These are phyloP conservation scores for Choloepus hoffmanni DNA, from an alignment of 2,113 vertebrate genomes.

Conservation along the genomic window DNA sequence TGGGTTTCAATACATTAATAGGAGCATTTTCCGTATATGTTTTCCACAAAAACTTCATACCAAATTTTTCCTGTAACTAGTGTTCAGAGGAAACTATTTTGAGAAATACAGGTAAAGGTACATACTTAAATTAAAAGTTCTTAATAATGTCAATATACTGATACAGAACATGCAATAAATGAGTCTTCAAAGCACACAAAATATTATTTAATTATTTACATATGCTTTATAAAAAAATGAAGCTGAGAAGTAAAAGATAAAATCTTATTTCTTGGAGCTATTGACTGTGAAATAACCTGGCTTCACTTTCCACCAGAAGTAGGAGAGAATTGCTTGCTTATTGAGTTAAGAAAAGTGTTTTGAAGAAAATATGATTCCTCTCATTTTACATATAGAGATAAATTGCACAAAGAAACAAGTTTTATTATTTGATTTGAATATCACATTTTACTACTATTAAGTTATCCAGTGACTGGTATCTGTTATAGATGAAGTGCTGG, in stretches of 20 bases:
- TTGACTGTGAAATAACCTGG: constrained; percentile 42
- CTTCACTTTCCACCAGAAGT: constrained; percentile 29
- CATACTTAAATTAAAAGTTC: constrained; percentile 24
- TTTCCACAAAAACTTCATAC: neutral
- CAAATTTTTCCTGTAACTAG: neutral
- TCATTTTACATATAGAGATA: constrained; percentile 18
- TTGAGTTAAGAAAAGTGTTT: constrained; percentile 35
- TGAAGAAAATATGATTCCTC: constrained; percentile 43
- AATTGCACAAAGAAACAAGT: constrained; percentile 12
- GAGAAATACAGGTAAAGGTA: neutral
- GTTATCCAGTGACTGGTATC: neutral
- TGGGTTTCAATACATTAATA: neutral
- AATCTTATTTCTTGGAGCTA: constrained; percentile 23
- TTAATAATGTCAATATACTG: neutral
- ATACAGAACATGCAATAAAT: neutral
- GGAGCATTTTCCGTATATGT: neutral
- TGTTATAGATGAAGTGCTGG: neutral
- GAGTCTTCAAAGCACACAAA: neutral
- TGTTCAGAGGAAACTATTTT: neutral
- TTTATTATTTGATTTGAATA: constrained; percentile 52
- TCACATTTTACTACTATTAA: constrained; percentile 37
- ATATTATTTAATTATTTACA: neutral
- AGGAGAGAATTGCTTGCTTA: constrained; percentile 20
- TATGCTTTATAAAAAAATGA: neutral
- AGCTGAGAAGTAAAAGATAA: constrained; percentile 46